Evolutionary conservation across 64 coral and sea anemone genomes (phyloP), one percentile per base, ranked within the genome.

Genomic region (Montipora cactus): DNA sequence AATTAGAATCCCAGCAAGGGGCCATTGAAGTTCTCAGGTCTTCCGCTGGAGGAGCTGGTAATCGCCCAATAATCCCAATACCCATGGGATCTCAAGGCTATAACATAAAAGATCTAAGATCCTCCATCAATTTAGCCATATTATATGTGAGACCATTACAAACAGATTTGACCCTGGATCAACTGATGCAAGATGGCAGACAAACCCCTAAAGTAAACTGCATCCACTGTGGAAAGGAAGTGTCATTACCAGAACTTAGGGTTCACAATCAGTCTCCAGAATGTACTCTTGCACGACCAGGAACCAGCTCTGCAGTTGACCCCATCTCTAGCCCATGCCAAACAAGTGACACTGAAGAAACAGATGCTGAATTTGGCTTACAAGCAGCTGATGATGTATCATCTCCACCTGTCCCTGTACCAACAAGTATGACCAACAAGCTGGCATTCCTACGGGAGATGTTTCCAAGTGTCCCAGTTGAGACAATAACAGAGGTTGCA

Each of bases 1-100:
- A 84, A 19, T 22, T 64, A 19, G 0, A 50, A 76, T 49, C 10
- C 7, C 90, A 84, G 20, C 59, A 92, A 37, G 69, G 90, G 13
- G 90, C 90, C n/a, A 76, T 92, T 46, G 90, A 84, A 70, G 67
- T 92, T 25, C 55, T 92, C 20, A 28, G 69, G 49, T 80, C 90
- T 55, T 16, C 25, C 18, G 23, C 59, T 1, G 80, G 90, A 14
- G 90, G 80, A 55, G 69, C 66, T 2, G 81, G 90, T n/a, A 51
- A 15, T 58, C 18, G 20, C 10, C 19, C 49, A 57, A 13, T 84
- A 0, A 59, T 59, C 6, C 75, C 76, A 23, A 93, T 93, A n/a
- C 91, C 91, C 47, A 19, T 90, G 64, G 48, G 52, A 21, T 59
- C 73, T 5, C 47, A 52, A 46, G 90, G 90, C 12, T 87, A 80